Percentiles rank a stretch among this genome's conserved stretches.
Conservation (phyloP, 2,113 vertebrate genomes). For the Carettochelys insculpta region DNA sequence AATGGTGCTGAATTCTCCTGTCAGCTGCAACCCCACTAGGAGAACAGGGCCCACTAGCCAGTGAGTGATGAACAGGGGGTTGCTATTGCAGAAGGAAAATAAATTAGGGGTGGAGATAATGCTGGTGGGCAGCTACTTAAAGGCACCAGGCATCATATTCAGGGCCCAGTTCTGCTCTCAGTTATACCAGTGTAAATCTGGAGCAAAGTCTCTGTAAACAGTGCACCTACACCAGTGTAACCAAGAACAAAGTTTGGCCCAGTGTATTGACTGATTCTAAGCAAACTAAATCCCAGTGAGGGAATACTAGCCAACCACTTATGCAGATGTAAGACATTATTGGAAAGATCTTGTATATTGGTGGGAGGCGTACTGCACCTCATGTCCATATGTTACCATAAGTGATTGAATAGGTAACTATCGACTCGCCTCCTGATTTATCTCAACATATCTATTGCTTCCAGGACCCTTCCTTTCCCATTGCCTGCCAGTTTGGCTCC, state of each 20-base stretch:
- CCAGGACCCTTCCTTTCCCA: background rate
- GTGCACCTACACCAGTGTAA: background rate
- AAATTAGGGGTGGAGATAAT: background rate
- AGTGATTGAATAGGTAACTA: background rate
- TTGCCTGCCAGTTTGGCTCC: background rate
- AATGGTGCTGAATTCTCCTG: background rate
- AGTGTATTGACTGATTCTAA: too few species aligned
- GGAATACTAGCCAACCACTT: background rate
- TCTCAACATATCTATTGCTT: background rate
- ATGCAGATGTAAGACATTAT: background rate
- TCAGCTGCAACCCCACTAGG: background rate
- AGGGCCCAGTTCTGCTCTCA: background rate
- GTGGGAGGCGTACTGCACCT: background rate
- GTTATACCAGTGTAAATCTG: background rate
- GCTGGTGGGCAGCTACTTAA: background rate
- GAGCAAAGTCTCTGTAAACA: background rate
- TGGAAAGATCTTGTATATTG: background rate
- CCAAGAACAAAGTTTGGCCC: background rate
- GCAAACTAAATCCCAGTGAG: background rate
- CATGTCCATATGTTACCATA: background rate
- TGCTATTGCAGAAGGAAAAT: background rate
- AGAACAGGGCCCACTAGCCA: background rate
- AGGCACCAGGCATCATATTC: background rate
- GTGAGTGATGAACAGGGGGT: constrained; percentile 5
- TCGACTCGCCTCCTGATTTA: background rate